Evolutionary conservation across 92 coral and sea anemone genomes (phyloP), one percentile per base, ranked within the genome.

Genomic region (Isaurus tuberculatus): DNA sequence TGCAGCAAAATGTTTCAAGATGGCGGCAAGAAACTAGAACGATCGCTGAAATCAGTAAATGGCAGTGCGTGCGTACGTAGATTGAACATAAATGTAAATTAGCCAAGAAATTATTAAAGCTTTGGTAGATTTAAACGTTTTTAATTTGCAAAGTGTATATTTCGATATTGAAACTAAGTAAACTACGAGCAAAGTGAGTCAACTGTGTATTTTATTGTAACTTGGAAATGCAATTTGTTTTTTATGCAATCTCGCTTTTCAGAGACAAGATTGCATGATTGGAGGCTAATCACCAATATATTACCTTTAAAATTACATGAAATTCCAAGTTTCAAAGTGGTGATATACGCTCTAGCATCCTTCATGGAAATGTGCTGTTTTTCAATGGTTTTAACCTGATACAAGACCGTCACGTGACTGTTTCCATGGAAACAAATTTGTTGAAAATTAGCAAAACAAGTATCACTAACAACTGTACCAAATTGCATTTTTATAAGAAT

Each of bases 1-100:
- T 72, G 79, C 79, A 43, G 17, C 63, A 72, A 48, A 72, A 72
- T 29, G 60, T 72, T 72, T 72, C 79, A 72, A 44, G 40, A 72
- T 27, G 49, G 51, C 63, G 27, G 63, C 63, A 25, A 19, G 63
- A 55, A 55, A 55, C 63, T n/a, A 55, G 63, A 20, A 55, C 28
- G 63, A n/a, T 55, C 8, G 27, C 27, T 55, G 22, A 55, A n/a
- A 55, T 55, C 63, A n/a, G 63, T 55, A 25, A 72, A 46, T 44
- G 63, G 11, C 79, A 25, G 60, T 72, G 79, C 31, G 79, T 72
- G 79, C 25, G 63, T 17, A 31, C 79, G 23, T 46, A 46, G 63
- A 72, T 4, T 6, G 20, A n/a, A 72, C 61, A 72, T 5, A 11
- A 43, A 72, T 25, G 46, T 55, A 44, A 28, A 25, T 23, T 44